These are phyloP conservation scores for Propsilocerus akamusi DNA, from an alignment of 1,140 invertebrate species.

Conservation along the genomic window DNA sequence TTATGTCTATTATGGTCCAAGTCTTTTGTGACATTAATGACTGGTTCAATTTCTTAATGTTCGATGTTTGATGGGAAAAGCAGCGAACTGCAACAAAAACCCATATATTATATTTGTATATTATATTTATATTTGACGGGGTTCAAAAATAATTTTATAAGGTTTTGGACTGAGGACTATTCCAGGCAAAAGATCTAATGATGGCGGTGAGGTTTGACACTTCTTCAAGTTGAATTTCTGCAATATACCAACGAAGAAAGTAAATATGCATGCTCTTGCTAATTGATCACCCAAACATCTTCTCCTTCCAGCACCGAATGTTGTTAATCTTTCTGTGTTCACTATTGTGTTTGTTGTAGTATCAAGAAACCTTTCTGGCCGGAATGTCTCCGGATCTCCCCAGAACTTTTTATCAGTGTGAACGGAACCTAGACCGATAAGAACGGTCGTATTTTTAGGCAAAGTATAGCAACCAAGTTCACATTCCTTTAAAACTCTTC, in stretches of 20 bases:
- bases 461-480: slow-evolving; percentile 40
- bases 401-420: slow-evolving; percentile 39
- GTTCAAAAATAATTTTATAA: slow-evolving; percentile 21
- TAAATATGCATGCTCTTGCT: slow-evolving; percentile 50
- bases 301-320: slow-evolving; percentile 50
- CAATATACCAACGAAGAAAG: slow-evolving; percentile 49
- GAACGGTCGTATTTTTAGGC: slow-evolving; percentile 40
- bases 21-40: too few relatives aligned
- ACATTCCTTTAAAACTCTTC: slow-evolving; percentile 37
- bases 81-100: too few relatives aligned
- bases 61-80: too few relatives aligned
- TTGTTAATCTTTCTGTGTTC: slow-evolving; percentile 29
- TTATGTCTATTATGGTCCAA: too few relatives aligned
- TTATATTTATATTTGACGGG: too few relatives aligned
- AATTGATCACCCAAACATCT: slow-evolving; percentile 59
- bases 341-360: slow-evolving; percentile 13
- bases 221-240: slow-evolving; percentile 31
- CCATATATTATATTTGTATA: too few relatives aligned
- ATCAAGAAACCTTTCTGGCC: slow-evolving; percentile 48
- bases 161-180: slow-evolving; percentile 22
- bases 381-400: slow-evolving; percentile 45
- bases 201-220: slow-evolving; percentile 12
- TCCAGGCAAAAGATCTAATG: slow-evolving; percentile 16
- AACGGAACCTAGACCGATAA: slow-evolving; percentile 44
- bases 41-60: too few relatives aligned